Evolutionary conservation across 2,888 invertebrate genomes (phyloP).

Genomic region (Ischnus inquisitorius): DNA sequence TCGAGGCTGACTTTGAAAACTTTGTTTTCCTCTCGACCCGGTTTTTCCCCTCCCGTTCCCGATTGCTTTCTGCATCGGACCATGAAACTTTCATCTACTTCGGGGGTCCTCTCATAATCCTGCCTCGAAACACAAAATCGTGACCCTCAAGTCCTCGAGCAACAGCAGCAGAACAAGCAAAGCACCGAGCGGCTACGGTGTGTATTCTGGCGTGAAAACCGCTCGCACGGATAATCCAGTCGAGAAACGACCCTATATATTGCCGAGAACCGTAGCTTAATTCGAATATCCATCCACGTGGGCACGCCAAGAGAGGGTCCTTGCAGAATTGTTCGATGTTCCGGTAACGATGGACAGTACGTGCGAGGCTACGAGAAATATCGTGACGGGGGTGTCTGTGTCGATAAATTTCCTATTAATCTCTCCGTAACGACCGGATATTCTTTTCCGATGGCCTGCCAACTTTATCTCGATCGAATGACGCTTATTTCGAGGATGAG

Average conservation of each 20-base stretch:
- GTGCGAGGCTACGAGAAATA: constrained; percentile 38
- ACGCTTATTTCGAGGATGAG: background rate
- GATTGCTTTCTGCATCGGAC: constrained; percentile 10
- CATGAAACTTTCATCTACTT: constrained; percentile 45
- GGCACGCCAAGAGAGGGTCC: constrained; percentile 19
- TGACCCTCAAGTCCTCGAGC: constrained; percentile 41
- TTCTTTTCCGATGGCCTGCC: constrained; percentile 44
- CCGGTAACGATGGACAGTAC: constrained; percentile 29
- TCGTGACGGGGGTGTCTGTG: constrained; percentile 6
- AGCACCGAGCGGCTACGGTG: constrained; percentile 23
- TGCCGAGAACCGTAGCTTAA: constrained; percentile 36
- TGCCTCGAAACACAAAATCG: constrained; percentile 32
- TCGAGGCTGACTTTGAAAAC: background rate
- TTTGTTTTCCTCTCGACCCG: constrained; percentile 12
- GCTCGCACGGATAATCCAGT: constrained; percentile 53
- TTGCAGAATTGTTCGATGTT: constrained; percentile 42
- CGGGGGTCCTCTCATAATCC: constrained; percentile 42
- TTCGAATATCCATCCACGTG: constrained; percentile 48
- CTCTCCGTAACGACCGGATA: constrained; percentile 41
- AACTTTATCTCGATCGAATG: constrained; percentile 15
- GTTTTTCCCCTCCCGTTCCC: constrained; percentile 4
- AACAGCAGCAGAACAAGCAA: constrained; percentile 36
- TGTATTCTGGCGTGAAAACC: constrained; percentile 55
- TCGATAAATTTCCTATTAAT: constrained; percentile 53
- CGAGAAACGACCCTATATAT: constrained; percentile 55